Evolutionary conservation across 92 coral and sea anemone genomes (phyloP), one percentile per base, ranked within the genome.

Genomic region (Epizoanthus scotinus): DNA sequence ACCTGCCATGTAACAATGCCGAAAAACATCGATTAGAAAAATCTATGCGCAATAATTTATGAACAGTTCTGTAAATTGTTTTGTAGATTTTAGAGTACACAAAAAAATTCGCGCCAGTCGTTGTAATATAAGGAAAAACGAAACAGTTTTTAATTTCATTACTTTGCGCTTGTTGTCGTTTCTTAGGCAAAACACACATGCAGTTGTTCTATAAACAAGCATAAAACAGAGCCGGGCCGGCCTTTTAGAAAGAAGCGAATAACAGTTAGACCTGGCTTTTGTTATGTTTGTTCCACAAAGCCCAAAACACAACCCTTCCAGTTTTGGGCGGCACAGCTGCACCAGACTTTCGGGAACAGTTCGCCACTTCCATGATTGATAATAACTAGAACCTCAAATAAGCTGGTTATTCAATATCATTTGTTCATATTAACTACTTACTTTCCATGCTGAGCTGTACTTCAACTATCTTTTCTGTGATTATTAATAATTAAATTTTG

Each of bases 91-190:
- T 64, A 10, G 36, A 62, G 18, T 62, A 26, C 14, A 59, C 21
- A 20, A 62, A 13, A 63, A 6, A 27, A 63, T 15, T 27, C 18
- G 68, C 68, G 9, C 38, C 15, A 64, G 47, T 64, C 44, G 69
- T 27, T 64, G 29, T 38, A 26, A 38, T 64, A 27, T 28, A 24
- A 15, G 44, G 29, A 64, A 34, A 17, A 17, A 64, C 36, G 70
- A 31, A n/a, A 31, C 70, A 29, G 8, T 64, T 64, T n/a, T 34
- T 64, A 64, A 64, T 64, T 64, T 64, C 44, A 29, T 64, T 64
- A 64, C 29, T 64, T 15, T 20, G 70, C 19, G 19, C 18, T 18
- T 26, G 44, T 64, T 64, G 70, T 64, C 44, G 24, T 34, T 31
- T 64, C 15, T 63, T 28, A 18, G 44, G 19, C 5, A 64, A 47